Percentiles rank a stretch among this genome's conserved stretches.
Conservation (phyloP, 2,797 vertebrate species). For the Enteromius unitaeniatus region DNA sequence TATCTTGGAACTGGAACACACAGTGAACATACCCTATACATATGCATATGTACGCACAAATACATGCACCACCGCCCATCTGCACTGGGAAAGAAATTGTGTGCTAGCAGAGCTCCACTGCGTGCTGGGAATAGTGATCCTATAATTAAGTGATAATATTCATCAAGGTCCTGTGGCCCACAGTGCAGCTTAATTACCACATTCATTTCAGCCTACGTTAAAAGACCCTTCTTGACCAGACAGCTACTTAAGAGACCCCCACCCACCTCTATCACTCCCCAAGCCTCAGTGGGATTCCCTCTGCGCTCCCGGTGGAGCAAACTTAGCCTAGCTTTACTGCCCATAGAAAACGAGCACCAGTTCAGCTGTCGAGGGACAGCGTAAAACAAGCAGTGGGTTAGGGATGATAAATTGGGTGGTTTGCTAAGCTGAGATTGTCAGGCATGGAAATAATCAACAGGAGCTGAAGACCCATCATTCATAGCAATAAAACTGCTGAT, state of each 20-base stretch:
- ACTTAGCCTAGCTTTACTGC: background rate
- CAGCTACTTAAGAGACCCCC: constrained; percentile 55
- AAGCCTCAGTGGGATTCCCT: constrained; percentile 31
- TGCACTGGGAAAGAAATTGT: constrained; percentile 20
- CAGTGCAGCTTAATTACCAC: constrained; percentile 62
- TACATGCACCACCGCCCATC: constrained; percentile 25
- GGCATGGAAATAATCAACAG: constrained; percentile 56
- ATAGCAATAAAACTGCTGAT: constrained; percentile 54
- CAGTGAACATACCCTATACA: background rate
- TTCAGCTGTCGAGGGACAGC: background rate
- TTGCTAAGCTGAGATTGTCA: constrained; percentile 35
- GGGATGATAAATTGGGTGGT: constrained; percentile 51
- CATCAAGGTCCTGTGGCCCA: constrained; percentile 62
- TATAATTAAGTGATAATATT: constrained; percentile 67
- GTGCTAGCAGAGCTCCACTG: constrained; percentile 37
- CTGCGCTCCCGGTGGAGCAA: background rate
- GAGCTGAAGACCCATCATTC: constrained; percentile 54
- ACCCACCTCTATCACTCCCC: constrained; percentile 32
- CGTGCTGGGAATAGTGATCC: constrained; percentile 63
- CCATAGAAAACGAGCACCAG: background rate
- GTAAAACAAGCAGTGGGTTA: constrained; percentile 39
- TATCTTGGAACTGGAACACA: background rate
- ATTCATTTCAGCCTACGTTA: constrained; percentile 60
- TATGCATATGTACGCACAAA: constrained; percentile 25
- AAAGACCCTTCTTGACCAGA: constrained; percentile 58